A percentile compares a stretch with the other conserved stretches of the same genome.
phyloP scores from a whole-genome alignment of 2,888 invertebrate species.

The Drosophila conformis region DNA sequence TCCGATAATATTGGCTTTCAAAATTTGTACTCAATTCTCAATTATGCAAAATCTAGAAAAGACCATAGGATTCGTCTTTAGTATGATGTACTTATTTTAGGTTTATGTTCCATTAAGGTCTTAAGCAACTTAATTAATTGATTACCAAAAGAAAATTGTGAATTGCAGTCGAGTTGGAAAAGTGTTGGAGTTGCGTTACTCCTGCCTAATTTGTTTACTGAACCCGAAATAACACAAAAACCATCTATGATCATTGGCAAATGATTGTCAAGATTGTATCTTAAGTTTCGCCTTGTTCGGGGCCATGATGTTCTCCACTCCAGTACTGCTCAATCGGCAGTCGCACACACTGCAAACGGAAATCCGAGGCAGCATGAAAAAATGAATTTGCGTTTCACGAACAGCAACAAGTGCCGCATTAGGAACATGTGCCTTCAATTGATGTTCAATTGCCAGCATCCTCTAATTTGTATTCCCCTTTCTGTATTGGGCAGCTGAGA shows the following conservation, averaged over 20 bases:
- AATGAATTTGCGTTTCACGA: constrained; percentile 12
- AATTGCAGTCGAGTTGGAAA: neutral
- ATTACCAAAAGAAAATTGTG: neutral
- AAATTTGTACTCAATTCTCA: neutral
- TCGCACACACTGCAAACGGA: constrained; percentile 25
- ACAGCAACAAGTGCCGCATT: constrained; percentile 46
- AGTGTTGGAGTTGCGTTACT: neutral
- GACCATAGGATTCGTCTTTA: neutral
- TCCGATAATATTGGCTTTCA: neutral
- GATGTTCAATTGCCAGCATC: constrained; percentile 42
- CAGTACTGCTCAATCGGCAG: constrained; percentile 13
- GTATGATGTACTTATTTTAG: neutral
- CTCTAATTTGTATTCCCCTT: neutral
- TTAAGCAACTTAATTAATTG: neutral
- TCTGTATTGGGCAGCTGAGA: constrained; percentile 84
- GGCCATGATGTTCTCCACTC: constrained; percentile 12
- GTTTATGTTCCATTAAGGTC: neutral
- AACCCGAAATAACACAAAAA: neutral
- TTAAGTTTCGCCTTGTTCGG: constrained; percentile 13
- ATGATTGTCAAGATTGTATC: constrained; percentile 5
- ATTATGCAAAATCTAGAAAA: neutral
- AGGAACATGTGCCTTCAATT: constrained; percentile 41
- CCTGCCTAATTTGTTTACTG: neutral
- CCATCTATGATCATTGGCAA: neutral
- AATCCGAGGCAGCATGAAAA: constrained; percentile 28